Percentiles rank a stretch among this genome's conserved stretches.
Conservation (phyloP, 2,113 vertebrate species). For the Lampris incognitus region DNA sequence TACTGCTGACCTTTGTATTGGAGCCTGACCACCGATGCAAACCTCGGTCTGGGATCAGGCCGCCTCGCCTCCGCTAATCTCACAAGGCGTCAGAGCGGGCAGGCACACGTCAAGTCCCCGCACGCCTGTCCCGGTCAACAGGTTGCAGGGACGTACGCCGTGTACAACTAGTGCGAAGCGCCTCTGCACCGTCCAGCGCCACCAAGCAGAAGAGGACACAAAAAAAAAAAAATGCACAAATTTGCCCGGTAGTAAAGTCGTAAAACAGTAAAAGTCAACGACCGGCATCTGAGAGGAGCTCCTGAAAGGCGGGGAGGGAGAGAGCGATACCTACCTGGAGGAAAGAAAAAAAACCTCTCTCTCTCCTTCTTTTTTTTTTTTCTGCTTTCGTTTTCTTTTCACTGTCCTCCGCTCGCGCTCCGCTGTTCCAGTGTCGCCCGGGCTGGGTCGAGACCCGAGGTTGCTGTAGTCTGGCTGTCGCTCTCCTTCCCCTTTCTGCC, state of each 20-base stretch:
- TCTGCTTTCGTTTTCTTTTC: slow-evolving; percentile 34
- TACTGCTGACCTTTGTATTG: slow-evolving; percentile 81
- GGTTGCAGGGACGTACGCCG: slow-evolving; percentile 54
- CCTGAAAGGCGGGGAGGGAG: background rate
- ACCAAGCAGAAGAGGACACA: slow-evolving; percentile 16
- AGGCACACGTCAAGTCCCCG: slow-evolving; percentile 31
- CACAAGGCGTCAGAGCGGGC: slow-evolving; percentile 49
- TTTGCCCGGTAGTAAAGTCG: slow-evolving; percentile 50
- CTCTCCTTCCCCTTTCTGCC: background rate
- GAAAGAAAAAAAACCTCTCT: slow-evolving; percentile 23
- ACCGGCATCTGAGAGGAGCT: slow-evolving; percentile 9
- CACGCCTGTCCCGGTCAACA: slow-evolving; percentile 70
- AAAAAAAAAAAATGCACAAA: slow-evolving; percentile 29
- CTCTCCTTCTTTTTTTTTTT: slow-evolving; percentile 47
- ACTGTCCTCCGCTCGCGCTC: slow-evolving; percentile 14
- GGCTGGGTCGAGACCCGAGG: slow-evolving; percentile 63
- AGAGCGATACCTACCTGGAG: slow-evolving; percentile 64
- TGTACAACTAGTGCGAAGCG: slow-evolving; percentile 38
- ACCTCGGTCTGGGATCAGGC: slow-evolving; percentile 43
- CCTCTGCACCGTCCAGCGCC: slow-evolving; percentile 27
- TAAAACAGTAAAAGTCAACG: slow-evolving; percentile 49
- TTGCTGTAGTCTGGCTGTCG: slow-evolving; percentile 24
- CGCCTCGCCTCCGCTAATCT: slow-evolving; percentile 50
- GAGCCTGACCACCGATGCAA: slow-evolving; percentile 61
- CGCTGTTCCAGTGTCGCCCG: slow-evolving; percentile 26